phyloP scores from a whole-genome alignment of 2,888 invertebrate species.

The Branchipolynoe longqiensis region DNA sequence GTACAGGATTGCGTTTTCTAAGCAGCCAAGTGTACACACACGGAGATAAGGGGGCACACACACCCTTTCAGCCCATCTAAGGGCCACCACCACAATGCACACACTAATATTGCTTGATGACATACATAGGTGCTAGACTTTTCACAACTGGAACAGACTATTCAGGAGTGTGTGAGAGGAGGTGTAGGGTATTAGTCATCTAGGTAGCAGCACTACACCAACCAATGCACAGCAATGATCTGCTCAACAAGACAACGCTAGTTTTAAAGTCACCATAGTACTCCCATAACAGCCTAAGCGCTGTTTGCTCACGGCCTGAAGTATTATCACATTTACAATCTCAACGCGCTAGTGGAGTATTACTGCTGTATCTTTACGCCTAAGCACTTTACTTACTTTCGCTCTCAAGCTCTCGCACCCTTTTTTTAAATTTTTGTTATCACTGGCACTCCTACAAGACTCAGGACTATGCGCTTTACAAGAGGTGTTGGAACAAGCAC shows the following conservation, averaged over 20 bases:
- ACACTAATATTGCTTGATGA: slow-evolving; percentile 5
- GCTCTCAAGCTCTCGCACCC: too few species aligned
- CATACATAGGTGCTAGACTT: slow-evolving; percentile 5
- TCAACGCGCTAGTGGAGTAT: slow-evolving; percentile 20
- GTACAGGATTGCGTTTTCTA: too few species aligned
- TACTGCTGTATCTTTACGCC: background rate
- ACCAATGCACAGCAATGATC: background rate
- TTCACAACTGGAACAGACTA: background rate
- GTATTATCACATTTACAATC: slow-evolving; percentile 38
- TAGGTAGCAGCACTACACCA: too few species aligned
- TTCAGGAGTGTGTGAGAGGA: too few species aligned
- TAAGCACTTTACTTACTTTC: background rate
- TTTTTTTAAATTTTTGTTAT: too few species aligned
- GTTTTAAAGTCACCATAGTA: background rate
- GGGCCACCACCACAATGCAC: background rate
- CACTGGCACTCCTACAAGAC: too few species aligned
- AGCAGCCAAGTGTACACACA: too few species aligned
- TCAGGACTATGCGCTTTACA: too few species aligned
- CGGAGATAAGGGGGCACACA: too few species aligned
- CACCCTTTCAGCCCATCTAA: too few species aligned
- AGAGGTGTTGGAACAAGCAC: too few species aligned
- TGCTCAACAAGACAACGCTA: background rate
- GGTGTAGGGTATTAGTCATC: too few species aligned
- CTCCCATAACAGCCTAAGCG: background rate
- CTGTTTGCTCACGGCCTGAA: background rate